Evolutionary conservation across 2,113 vertebrate species (phyloP), one percentile per base, ranked within the genome.

Genomic region (Amblyopsis rosae): DNA sequence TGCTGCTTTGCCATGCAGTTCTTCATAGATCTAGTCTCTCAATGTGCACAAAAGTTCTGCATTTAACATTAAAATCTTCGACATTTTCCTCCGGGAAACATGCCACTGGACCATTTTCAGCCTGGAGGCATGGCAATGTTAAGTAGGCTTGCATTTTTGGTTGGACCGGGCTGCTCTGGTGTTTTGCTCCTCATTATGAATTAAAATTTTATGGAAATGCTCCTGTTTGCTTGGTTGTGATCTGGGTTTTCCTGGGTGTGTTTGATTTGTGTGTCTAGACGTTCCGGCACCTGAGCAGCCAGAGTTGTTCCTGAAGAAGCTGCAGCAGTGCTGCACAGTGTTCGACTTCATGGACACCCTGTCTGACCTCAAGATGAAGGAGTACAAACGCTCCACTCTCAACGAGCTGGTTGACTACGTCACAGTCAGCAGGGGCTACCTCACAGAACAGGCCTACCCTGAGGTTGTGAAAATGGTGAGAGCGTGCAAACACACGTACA

Each of bases 291-390:
- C 94, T 93, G 98, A 99, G 94, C 97, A 99, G 93, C 95, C 96
- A 85, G 96, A 97, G 93, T 95, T 99, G 94, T 99, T 99, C 96
- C 94, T 98, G 93, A 99, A 99, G 95, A 99, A 99, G 94, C 95
- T 99, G 91, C 97, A 98, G 92, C 98, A 99, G 98, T 99, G 98
- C 93, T 98, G 98, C 93, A 96, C 98, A 62, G 94, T 99, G 92
- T 99, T 99, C 91, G 97, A 99, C 95, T 99, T 99, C 94, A 99
- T 99, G 97, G 98, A 99, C 95, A 98, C 97, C 80, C 94, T 99
- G 92, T 97, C 96, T 76, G 98, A 99, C 93, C 96, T 99, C 93
- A 99, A 99, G 96, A 98, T 98, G 97, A 99, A 99, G 94, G 98
- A 99, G 94, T 98, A 99, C 93, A 99, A 99, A 90, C 96, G 98